Conservation (phyloP, 2,888 invertebrate genomes). For the Lobophora halterata region DNA sequence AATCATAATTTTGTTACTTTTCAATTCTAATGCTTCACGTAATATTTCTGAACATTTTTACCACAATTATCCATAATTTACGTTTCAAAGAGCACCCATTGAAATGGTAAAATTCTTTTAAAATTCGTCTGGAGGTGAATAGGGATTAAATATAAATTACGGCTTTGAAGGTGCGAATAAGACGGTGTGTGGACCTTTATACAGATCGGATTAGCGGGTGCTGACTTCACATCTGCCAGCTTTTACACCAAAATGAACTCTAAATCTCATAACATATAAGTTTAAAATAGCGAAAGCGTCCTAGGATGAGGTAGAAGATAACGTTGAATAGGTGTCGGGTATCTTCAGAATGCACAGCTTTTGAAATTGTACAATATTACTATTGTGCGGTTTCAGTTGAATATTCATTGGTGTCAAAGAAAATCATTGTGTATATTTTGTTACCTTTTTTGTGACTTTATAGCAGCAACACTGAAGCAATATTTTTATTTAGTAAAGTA, state of each 20-base stretch:
- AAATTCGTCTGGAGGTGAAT: constrained; percentile 34
- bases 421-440: neutral
- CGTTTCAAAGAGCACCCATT: constrained; percentile 23
- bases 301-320: constrained; percentile 15
- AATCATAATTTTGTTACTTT: neutral
- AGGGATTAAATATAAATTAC: constrained; percentile 36
- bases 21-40: constrained; percentile 8
- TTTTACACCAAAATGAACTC: constrained; percentile 3
- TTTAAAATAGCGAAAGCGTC: constrained; percentile 1
- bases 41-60: constrained; percentile 14
- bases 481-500: no score
- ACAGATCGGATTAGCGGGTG: constrained; percentile 23
- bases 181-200: constrained; percentile 21
- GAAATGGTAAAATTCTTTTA: constrained; percentile 35
- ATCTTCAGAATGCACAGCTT: constrained; percentile 21
- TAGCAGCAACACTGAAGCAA: no score
- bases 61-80: constrained; percentile 21
- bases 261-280: neutral
- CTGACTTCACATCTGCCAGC: constrained; percentile 12
- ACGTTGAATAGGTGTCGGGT: constrained; percentile 24
- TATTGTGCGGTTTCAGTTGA: constrained; percentile 8
- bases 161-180: constrained; percentile 23
- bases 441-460: no score
- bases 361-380: constrained; percentile 20
- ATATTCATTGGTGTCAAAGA: neutral